Evolutionary conservation across 64 coral and sea anemone genomes (phyloP).

Genomic region (Trachythela sp.): DNA sequence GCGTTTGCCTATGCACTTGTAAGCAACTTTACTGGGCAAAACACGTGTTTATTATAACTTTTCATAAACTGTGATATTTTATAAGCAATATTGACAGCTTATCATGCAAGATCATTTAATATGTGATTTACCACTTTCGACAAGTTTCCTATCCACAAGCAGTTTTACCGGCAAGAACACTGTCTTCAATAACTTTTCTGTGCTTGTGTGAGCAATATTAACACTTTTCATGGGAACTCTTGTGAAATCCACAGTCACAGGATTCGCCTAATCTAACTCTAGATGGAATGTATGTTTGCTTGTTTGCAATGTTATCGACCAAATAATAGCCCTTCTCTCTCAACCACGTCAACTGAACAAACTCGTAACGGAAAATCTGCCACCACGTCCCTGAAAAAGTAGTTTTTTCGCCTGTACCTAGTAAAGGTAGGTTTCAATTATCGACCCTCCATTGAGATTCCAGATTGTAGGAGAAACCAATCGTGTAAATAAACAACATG

Average conservation of each 20-base stretch:
- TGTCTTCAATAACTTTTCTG: constrained; percentile 54
- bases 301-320: constrained; percentile 50
- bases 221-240: constrained; percentile 46
- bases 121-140: background rate
- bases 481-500: constrained; percentile 46
- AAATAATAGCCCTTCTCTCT: constrained; percentile 56
- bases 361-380: constrained; percentile 79
- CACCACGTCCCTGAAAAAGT: constrained; percentile 53
- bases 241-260: constrained; percentile 68
- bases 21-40: too few species aligned
- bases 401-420: constrained; percentile 66
- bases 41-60: too few species aligned
- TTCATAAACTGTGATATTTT: too few species aligned
- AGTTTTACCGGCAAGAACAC: constrained; percentile 57
- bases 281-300: constrained; percentile 69
- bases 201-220: constrained; percentile 69
- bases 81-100: too few species aligned
- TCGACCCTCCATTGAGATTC: constrained; percentile 70
- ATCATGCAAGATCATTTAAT: too few species aligned
- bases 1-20: too few species aligned
- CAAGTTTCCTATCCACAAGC: background rate
- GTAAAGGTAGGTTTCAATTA: constrained; percentile 60
- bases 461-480: constrained; percentile 65
- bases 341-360: constrained; percentile 60
- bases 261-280: constrained; percentile 63